These are phyloP conservation scores for Polylopha cassiicola DNA, from an alignment of 2,888 invertebrate genomes.

Conservation along the genomic window DNA sequence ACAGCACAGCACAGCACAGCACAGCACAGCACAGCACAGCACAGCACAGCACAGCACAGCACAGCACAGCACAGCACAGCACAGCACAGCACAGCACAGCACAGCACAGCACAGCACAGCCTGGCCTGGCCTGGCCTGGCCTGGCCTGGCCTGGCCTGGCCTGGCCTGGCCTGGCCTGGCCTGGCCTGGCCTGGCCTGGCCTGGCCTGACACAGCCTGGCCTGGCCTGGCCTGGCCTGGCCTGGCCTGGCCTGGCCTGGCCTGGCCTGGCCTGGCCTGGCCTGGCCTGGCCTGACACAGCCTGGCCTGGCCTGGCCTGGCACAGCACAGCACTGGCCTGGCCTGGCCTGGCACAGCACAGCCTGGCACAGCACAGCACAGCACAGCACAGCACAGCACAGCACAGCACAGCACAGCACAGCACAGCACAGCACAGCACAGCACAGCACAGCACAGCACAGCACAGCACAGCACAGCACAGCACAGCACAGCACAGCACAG, in stretches of 20 bases:
- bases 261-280: neutral
- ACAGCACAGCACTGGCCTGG: too few relatives aligned
- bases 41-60: conserved; percentile 3
- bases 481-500: too few relatives aligned
- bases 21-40: neutral
- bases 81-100: conserved; percentile 1
- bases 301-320: too few relatives aligned
- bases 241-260: conserved; percentile 16
- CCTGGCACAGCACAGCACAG: too few relatives aligned
- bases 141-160: conserved; percentile 16
- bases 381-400: neutral
- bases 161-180: conserved; percentile 15
- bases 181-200: conserved; percentile 17
- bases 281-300: too few relatives aligned
- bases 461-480: conserved; percentile 14
- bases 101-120: too few relatives aligned
- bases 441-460: conserved; percentile 17
- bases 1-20: too few relatives aligned
- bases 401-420: conserved; percentile 16
- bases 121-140: conserved; percentile 5
- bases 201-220: too few relatives aligned
- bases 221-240: conserved; percentile 12
- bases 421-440: conserved; percentile 20
- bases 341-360: too few relatives aligned
- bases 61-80: neutral